phyloP scores from a whole-genome alignment of 1,140 invertebrate species.

The Gryon sp. region DNA sequence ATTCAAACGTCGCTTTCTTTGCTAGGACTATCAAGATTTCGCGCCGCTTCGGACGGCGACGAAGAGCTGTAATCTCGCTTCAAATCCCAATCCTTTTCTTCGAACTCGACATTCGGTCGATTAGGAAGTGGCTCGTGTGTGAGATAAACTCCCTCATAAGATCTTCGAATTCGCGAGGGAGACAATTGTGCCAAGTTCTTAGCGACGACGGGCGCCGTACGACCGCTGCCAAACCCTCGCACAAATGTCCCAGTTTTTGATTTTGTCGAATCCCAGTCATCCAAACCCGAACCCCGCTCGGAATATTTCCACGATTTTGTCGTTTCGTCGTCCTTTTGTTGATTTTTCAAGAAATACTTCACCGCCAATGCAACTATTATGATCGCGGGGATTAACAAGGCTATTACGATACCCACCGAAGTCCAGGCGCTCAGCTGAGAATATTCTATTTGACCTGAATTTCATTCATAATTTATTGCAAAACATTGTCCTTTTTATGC shows the following conservation, averaged over 20 bases:
- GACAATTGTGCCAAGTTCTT: slow-evolving; percentile 77
- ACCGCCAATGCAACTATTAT: slow-evolving; percentile 60
- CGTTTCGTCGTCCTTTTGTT: slow-evolving; percentile 45
- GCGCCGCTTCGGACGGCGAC: slow-evolving; percentile 47
- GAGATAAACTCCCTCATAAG: slow-evolving; percentile 88
- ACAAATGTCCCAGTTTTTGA: slow-evolving; percentile 60
- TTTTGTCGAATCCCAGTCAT: slow-evolving; percentile 45
- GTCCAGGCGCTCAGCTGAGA: slow-evolving; percentile 75
- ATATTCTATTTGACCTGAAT: slow-evolving; percentile 77
- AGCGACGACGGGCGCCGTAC: background rate
- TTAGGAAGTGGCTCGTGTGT: slow-evolving; percentile 90
- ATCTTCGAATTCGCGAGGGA: slow-evolving; percentile 82
- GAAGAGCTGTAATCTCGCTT: slow-evolving; percentile 81
- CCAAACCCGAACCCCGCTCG: slow-evolving; percentile 58
- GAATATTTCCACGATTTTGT: slow-evolving; percentile 73
- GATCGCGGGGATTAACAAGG: slow-evolving; percentile 68
- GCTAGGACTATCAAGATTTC: slow-evolving; percentile 69
- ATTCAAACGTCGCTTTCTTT: slow-evolving; percentile 75
- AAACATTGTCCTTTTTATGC: too few relatives aligned
- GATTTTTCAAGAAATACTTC: slow-evolving; percentile 63
- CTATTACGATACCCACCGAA: slow-evolving; percentile 73
- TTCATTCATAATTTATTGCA: slow-evolving; percentile 46
- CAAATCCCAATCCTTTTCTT: slow-evolving; percentile 88
- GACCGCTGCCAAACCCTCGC: slow-evolving; percentile 67
- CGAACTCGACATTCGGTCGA: slow-evolving; percentile 87